phyloP scores from a whole-genome alignment of 2,113 vertebrate genomes.

The Hiodon tergisus region DNA sequence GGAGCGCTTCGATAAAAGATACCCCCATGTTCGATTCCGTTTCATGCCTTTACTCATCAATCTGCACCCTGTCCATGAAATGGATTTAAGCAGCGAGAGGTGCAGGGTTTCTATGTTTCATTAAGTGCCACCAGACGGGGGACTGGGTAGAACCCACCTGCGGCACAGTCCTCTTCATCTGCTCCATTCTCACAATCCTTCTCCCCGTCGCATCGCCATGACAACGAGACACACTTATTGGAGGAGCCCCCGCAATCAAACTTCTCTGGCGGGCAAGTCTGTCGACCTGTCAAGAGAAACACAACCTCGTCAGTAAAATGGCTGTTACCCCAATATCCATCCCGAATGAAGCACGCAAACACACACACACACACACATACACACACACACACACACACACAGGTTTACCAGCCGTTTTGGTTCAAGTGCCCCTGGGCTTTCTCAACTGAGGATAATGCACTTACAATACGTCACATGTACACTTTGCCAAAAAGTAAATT shows the following conservation, averaged over 20 bases:
- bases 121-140: not conserved
- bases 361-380: not conserved
- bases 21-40: not conserved
- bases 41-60: not conserved
- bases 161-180: constrained; percentile 84
- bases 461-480: not conserved
- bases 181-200: constrained; percentile 86
- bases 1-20: constrained; percentile 7
- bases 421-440: too few relatives aligned
- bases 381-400: not conserved
- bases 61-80: not conserved
- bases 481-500: not conserved
- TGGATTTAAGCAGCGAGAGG: not conserved
- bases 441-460: not conserved
- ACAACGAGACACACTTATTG: constrained; percentile 85
- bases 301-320: constrained; percentile 52
- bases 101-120: not conserved
- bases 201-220: constrained; percentile 93
- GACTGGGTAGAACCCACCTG: constrained; percentile 62
- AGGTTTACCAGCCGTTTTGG: too few relatives aligned
- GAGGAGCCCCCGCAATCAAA: constrained; percentile 83
- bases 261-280: constrained; percentile 86
- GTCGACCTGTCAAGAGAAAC: constrained; percentile 66
- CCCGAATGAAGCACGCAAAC: constrained; percentile 12
- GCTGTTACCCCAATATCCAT: constrained; percentile 23